Evolutionary conservation across 2,113 vertebrate species (phyloP), one percentile per base, ranked within the genome.

Genomic region (Geothlypis trichas): DNA sequence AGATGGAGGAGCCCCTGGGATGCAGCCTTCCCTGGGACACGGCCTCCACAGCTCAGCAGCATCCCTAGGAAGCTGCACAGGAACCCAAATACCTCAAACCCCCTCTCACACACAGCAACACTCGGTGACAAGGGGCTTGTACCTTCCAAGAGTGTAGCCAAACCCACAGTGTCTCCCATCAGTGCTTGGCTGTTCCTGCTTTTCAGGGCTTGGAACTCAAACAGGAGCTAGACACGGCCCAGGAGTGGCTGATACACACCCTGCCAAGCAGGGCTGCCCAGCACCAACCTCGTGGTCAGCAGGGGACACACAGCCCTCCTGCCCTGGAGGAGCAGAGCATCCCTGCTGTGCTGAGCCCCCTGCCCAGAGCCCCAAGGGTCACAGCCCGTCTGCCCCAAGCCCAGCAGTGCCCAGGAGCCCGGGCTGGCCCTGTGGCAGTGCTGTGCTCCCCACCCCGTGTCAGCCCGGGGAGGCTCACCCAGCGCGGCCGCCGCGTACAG

Each of bases 401-500:
- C 37, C 47, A 28, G 23, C 21, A 1, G 5, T 7, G 9, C 57
- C 9, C 52, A 54, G 28, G 28, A 8, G 15, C 28, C 28, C 11
- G 17, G 52, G 28, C 52, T 8, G 19, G 54, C 19, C 5, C 54
- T 9, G 13, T 0, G 12, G 54, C 54, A 13, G 71, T 0, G 6
- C 52, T 3, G 35, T 8, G 44, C 52, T 51, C 5, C 72, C 61
- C 57, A 3, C 19, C 54, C 19, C 8, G 19, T 1, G 31, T 18
- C 4, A 19, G 17, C 31, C 83, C 3, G 2, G 2, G 24, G 46
- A 9, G 52, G 30, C 87, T 98, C 96, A 99, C 99, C 99, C 22
- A 99, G 98, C 0, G 99, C 98, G 0, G 98, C 99, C 2, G 98
- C 99, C 0, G 99, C 99, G 1, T 99, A 99, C 77, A 99, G 98